These are phyloP conservation scores for Theodoxus fluviatilis DNA, from an alignment of 2,888 invertebrate species.

Conservation along the genomic window DNA sequence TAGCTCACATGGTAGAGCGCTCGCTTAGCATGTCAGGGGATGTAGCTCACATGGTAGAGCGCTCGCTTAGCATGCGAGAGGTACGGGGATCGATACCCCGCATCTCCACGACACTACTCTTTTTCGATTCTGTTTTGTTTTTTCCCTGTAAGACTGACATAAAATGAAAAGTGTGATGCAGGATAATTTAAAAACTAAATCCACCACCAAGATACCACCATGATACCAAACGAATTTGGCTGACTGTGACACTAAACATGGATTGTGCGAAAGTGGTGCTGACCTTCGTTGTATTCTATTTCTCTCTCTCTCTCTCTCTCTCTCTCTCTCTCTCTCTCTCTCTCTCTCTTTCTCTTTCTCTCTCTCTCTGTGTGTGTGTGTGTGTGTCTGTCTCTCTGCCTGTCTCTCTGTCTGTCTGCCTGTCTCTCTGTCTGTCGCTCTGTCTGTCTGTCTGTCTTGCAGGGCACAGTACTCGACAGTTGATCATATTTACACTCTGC, in stretches of 20 bases:
- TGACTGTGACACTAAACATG: neutral
- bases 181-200: too few species aligned
- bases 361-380: neutral
- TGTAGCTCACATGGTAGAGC: too few species aligned
- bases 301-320: neutral
- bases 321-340: neutral
- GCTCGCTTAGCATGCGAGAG: too few species aligned
- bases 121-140: too few species aligned
- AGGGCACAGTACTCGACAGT: too few species aligned
- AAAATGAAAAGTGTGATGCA: too few species aligned
- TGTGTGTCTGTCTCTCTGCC: neutral
- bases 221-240: too few species aligned
- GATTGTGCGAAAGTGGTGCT: neutral
- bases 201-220: too few species aligned
- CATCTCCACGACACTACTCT: too few species aligned
- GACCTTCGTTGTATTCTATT: neutral
- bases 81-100: too few species aligned
- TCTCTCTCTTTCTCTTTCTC: neutral
- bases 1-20: slow-evolving; percentile 41
- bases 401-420: neutral
- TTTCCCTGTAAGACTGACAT: too few species aligned
- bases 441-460: slow-evolving; percentile 8
- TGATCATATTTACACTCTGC: too few species aligned
- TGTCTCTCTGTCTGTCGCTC: slow-evolving; percentile 5
- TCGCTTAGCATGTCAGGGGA: slow-evolving; percentile 42